phyloP scores from a whole-genome alignment of 2,888 invertebrate species.

The Lithosia quadra region DNA sequence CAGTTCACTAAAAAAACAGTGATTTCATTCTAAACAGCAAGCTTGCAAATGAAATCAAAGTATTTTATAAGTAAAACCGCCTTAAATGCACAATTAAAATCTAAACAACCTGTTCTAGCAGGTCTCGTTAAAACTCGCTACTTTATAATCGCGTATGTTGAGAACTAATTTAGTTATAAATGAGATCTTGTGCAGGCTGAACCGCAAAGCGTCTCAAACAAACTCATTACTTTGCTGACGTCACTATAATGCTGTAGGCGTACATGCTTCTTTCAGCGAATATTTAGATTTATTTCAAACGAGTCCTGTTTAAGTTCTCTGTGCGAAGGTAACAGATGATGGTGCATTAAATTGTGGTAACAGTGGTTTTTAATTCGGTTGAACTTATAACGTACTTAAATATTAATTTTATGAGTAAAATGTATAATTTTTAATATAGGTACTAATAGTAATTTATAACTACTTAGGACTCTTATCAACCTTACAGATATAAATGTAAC shows the following conservation, averaged over 20 bases:
- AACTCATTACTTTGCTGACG: conserved; percentile 52
- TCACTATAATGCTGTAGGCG: conserved; percentile 39
- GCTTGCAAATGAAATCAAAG: background rate
- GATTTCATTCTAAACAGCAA: background rate
- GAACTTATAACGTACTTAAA: background rate
- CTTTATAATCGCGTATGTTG: conserved; percentile 44
- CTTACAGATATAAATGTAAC: too few species aligned
- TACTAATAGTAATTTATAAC: too few species aligned
- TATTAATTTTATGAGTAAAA: background rate
- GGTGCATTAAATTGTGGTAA: background rate
- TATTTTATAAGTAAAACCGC: conserved; percentile 1
- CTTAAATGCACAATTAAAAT: conserved; percentile 26
- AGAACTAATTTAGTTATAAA: conserved; percentile 54
- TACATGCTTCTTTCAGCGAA: conserved; percentile 31
- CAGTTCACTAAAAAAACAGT: background rate
- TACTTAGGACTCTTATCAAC: too few species aligned
- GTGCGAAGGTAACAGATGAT: background rate
- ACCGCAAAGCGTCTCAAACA: conserved; percentile 49
- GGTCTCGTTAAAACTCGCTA: conserved; percentile 38
- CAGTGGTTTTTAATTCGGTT: background rate
- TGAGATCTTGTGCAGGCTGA: conserved; percentile 35
- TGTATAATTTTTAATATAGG: too few species aligned
- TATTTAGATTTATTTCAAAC: conserved; percentile 5
- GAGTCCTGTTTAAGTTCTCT: conserved; percentile 6
- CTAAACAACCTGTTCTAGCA: conserved; percentile 14